Evolutionary conservation across 1,140 invertebrate species (phyloP).

Genomic region (Oreohelix idahoensis): DNA sequence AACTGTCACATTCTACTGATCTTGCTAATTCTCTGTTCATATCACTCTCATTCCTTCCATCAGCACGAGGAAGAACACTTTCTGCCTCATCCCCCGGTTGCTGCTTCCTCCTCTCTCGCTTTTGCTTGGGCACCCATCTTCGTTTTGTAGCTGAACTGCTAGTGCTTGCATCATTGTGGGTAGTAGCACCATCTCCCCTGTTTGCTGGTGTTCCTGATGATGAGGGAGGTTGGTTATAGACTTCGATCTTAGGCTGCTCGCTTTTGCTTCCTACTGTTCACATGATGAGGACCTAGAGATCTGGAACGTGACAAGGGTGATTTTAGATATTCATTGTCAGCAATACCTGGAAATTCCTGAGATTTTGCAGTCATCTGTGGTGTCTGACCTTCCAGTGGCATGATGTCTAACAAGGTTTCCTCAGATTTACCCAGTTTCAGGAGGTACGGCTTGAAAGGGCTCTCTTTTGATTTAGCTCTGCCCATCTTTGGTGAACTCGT

Average conservation of each 20-base stretch:
- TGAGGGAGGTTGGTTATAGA: not conserved
- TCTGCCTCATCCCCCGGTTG: not conserved
- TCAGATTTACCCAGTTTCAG: slow-evolving; percentile 45
- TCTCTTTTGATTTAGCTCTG: slow-evolving; percentile 28
- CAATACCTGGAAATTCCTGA: not conserved
- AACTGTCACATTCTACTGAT: not conserved
- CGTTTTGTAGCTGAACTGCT: not conserved
- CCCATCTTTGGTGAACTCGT: slow-evolving; percentile 47
- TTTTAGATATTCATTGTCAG: not conserved
- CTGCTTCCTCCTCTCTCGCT: not conserved
- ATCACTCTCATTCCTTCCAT: not conserved
- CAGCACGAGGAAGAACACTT: not conserved
- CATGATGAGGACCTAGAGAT: slow-evolving; percentile 26
- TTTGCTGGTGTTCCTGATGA: not conserved
- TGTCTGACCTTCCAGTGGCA: slow-evolving; percentile 13
- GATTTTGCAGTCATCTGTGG: slow-evolving; percentile 12
- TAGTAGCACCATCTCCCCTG: not conserved
- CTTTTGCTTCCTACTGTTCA: not conserved
- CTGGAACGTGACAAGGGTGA: not conserved
- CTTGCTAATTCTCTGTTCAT: not conserved
- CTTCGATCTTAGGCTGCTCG: not conserved
- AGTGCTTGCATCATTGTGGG: not conserved
- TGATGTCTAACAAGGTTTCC: slow-evolving; percentile 39
- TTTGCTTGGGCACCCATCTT: slow-evolving; percentile 19
- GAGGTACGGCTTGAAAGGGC: slow-evolving; percentile 42